Evolutionary conservation across 2,797 vertebrate genomes (phyloP).

Genomic region (Nyctalus aviator): DNA sequence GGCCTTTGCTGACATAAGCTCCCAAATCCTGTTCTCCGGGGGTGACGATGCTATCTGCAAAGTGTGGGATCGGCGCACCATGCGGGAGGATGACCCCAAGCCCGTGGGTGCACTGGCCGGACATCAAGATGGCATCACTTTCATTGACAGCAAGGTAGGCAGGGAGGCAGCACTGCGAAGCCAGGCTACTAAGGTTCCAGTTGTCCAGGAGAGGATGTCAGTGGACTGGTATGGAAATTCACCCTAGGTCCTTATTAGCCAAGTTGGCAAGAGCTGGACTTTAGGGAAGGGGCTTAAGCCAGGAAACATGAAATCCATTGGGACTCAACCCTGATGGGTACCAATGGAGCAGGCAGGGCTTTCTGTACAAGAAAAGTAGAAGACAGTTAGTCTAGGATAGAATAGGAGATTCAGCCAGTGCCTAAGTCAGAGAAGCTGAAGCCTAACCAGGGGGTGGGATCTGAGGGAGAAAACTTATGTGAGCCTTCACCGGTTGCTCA

Average conservation of each 20-base stretch:
- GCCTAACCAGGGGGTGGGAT: background rate
- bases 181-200: background rate
- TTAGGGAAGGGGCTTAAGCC: constrained; percentile 10
- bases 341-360: background rate
- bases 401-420: background rate
- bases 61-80: constrained; percentile 96
- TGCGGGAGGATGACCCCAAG: constrained; percentile 94
- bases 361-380: constrained; percentile 6
- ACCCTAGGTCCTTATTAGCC: background rate
- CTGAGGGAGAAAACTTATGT: background rate
- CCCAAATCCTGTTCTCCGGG: constrained; percentile 95
- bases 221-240: background rate
- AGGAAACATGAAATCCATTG: background rate
- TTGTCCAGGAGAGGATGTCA: background rate
- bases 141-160: constrained; percentile 95
- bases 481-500: background rate
- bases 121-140: constrained; percentile 96
- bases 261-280: background rate
- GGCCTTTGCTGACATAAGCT: constrained; percentile 94
- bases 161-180: background rate
- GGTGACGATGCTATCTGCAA: constrained; percentile 96
- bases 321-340: background rate
- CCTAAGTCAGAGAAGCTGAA: background rate
- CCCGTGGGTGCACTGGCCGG: constrained; percentile 95
- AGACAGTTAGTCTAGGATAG: background rate